These are phyloP conservation scores for Carcharodon carcharias DNA, from an alignment of 2,797 vertebrate genomes.

Conservation along the genomic window DNA sequence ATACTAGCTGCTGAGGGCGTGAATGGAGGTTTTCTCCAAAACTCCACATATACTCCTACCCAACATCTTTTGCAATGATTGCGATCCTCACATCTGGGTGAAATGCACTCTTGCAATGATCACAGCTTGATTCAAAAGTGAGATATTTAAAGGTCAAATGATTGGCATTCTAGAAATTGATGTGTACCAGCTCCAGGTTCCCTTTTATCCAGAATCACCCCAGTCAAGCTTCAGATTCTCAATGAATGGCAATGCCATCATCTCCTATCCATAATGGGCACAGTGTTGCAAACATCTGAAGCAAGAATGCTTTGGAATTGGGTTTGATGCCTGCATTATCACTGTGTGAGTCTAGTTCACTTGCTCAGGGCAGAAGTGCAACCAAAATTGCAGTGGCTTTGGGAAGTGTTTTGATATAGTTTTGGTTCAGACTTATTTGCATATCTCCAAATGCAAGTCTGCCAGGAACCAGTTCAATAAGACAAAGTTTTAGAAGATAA, in stretches of 20 bases:
- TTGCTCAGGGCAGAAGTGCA: not conserved
- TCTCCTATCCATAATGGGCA: not conserved
- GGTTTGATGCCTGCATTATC: not conserved
- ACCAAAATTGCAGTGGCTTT: not conserved
- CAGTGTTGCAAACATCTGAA: not conserved
- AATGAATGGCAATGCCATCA: not conserved
- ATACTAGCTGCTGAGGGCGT: not conserved
- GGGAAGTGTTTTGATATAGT: not conserved
- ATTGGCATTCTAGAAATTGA: not conserved
- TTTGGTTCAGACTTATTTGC: not conserved
- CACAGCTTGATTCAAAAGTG: not conserved
- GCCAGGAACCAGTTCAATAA: not conserved
- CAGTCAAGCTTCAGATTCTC: not conserved
- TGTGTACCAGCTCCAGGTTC: not conserved
- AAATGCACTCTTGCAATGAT: not conserved
- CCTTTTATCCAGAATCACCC: not conserved
- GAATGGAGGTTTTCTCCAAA: not conserved
- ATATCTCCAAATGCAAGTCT: not conserved
- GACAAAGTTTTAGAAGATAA: not conserved
- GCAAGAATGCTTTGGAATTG: not conserved
- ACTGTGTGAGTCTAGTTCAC: not conserved
- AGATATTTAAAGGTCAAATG: not conserved
- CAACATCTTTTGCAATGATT: not conserved
- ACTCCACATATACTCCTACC: not conserved
- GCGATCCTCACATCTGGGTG: not conserved